Percentiles rank a stretch among this genome's conserved stretches.
Evolutionary conservation across 2,888 invertebrate species (phyloP).

Genomic region (Exephanes ischioxanthus): DNA sequence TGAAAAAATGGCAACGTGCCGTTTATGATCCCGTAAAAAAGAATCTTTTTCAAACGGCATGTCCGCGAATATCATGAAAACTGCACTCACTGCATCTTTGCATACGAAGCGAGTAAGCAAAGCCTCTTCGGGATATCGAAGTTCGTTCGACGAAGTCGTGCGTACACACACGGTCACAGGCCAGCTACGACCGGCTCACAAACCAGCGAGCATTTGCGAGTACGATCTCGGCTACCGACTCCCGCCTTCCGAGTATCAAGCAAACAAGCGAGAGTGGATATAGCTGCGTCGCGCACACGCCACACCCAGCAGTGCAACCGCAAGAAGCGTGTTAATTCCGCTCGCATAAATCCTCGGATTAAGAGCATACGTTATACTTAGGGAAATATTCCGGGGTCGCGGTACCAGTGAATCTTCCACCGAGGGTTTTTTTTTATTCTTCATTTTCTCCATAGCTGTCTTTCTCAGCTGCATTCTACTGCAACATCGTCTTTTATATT

Average conservation of each 20-base stretch:
- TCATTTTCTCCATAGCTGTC: constrained; percentile 19
- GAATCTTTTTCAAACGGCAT: no score
- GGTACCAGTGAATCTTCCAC: constrained; percentile 42
- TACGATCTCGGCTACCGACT: constrained; percentile 35
- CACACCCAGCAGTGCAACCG: constrained; percentile 69
- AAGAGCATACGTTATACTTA: constrained; percentile 83
- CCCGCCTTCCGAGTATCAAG: constrained; percentile 56
- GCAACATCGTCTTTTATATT: constrained; percentile 52
- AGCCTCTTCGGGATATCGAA: constrained; percentile 45
- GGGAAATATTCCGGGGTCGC: constrained; percentile 76
- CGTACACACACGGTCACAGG: constrained; percentile 11
- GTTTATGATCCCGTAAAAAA: no score
- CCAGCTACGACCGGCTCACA: constrained; percentile 22
- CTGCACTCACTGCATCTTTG: neutral
- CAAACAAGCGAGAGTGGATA: constrained; percentile 52
- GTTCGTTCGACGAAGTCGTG: constrained; percentile 39
- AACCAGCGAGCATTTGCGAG: constrained; percentile 37
- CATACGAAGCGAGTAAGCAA: constrained; percentile 4
- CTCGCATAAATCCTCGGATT: constrained; percentile 82
- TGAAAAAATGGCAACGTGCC: no score
- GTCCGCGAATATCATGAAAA: neutral
- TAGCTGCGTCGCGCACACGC: constrained; percentile 59
- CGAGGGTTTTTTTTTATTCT: constrained; percentile 15
- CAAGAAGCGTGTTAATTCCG: constrained; percentile 80
- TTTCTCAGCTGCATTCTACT: constrained; percentile 42